phyloP scores from a whole-genome alignment of 2,113 vertebrate species.

The Thalassoma bifasciatum region DNA sequence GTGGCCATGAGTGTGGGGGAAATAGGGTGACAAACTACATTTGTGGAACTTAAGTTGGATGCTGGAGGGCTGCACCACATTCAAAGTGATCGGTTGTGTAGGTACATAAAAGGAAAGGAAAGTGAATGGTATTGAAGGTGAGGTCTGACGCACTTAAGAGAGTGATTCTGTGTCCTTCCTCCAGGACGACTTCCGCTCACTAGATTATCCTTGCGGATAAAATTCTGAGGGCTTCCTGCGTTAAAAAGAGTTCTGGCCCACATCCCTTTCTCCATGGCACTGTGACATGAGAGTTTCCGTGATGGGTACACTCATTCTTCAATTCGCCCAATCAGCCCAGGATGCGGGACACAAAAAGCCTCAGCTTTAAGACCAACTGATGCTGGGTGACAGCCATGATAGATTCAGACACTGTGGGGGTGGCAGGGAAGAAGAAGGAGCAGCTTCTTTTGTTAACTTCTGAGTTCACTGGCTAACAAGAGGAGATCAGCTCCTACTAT shows the following conservation, averaged over 20 bases:
- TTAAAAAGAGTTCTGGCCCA: conserved; percentile 34
- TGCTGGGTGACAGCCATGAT: conserved; percentile 78
- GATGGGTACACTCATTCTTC: conserved; percentile 60
- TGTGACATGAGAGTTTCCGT: conserved; percentile 57
- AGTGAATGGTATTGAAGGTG: not conserved
- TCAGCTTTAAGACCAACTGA: conserved; percentile 73
- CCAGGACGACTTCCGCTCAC: conserved; percentile 59
- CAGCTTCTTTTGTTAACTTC: conserved; percentile 62
- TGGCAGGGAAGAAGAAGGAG: conserved; percentile 46
- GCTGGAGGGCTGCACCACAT: no score
- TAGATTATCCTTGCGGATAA: conserved; percentile 62
- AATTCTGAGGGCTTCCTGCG: conserved; percentile 58
- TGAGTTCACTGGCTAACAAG: conserved; percentile 51
- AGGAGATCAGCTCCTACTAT: conserved; percentile 54
- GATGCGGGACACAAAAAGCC: conserved; percentile 65
- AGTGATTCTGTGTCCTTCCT: conserved; percentile 23
- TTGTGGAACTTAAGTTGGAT: no score
- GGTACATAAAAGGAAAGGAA: not conserved
- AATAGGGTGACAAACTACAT: no score
- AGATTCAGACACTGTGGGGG: conserved; percentile 57
- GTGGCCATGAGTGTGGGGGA: no score
- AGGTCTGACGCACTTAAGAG: conserved; percentile 8
- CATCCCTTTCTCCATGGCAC: conserved; percentile 34
- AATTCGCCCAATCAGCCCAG: conserved; percentile 54
- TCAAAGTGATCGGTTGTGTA: not conserved